Conservation (phyloP, 2,797 vertebrate species). For the Mionectes olivaceus region DNA sequence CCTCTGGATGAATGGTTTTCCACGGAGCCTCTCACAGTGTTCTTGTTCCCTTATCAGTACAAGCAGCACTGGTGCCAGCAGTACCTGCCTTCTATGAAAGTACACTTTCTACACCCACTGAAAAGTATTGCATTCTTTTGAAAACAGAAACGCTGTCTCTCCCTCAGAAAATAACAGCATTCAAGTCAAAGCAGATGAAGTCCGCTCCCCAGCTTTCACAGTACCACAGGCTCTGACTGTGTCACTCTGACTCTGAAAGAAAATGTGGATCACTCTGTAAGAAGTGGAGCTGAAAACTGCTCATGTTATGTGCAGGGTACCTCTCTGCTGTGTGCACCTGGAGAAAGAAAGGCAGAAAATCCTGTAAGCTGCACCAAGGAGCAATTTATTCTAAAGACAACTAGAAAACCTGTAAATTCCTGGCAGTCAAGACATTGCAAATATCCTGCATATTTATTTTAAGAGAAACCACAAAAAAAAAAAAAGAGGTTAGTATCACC, state of each 20-base stretch:
- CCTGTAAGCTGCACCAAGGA: background rate
- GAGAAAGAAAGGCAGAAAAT: background rate
- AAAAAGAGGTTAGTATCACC: background rate
- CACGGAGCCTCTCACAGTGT: background rate
- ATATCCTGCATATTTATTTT: conserved; percentile 23
- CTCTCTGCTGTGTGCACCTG: background rate
- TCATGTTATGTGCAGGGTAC: accelerated
- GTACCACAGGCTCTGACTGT: background rate
- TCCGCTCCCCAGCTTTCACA: background rate
- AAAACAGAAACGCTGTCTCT: background rate
- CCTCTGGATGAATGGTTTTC: background rate
- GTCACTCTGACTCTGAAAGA: background rate
- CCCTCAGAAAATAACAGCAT: background rate
- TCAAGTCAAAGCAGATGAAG: background rate
- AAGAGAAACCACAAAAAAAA: background rate
- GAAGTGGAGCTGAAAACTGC: background rate
- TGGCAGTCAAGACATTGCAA: background rate
- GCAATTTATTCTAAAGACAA: background rate
- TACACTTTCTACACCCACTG: background rate
- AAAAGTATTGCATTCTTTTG: background rate
- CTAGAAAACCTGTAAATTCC: background rate
- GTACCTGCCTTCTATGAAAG: background rate
- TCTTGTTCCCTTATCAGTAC: background rate
- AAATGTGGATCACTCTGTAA: background rate
- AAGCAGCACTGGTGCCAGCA: background rate